A percentile compares a stretch with the other conserved stretches of the same genome.
These are phyloP conservation scores for Halocaridina rubra DNA, from an alignment of 2,888 invertebrate species.

Conservation along the genomic window DNA sequence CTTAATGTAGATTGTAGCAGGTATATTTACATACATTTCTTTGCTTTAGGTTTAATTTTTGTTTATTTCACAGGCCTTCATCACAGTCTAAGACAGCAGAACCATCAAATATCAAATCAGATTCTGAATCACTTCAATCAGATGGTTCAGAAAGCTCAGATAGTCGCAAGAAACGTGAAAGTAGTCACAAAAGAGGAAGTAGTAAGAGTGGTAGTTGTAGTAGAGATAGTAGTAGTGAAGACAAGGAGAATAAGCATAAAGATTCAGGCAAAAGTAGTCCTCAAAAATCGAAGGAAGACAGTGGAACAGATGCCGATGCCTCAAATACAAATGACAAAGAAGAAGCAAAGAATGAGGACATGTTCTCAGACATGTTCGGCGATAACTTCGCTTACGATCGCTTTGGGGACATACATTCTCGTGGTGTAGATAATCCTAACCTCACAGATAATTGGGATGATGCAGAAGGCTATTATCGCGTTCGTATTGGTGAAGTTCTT, in stretches of 20 bases:
- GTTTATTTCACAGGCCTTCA: conserved; percentile 9
- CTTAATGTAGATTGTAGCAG: no score
- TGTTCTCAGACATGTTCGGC: conserved; percentile 62
- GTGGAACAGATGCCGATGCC: not conserved
- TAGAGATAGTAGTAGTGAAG: conserved; percentile 29
- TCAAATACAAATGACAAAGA: not conserved
- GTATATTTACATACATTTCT: no score
- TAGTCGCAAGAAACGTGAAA: conserved; percentile 24
- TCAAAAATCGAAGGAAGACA: not conserved
- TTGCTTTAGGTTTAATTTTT: no score
- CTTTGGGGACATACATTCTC: conserved; percentile 46
- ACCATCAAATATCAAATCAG: conserved; percentile 22
- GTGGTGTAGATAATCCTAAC: conserved; percentile 81
- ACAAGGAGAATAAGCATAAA: conserved; percentile 26
- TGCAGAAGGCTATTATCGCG: conserved; percentile 98
- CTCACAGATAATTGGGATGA: conserved; percentile 99
- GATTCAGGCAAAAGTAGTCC: not conserved
- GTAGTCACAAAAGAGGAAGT: conserved; percentile 16
- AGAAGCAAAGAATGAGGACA: conserved; percentile 45
- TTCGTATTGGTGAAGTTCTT: conserved; percentile 83
- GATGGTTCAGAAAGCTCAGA: conserved; percentile 30
- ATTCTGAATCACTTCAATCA: conserved; percentile 17
- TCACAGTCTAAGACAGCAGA: conserved; percentile 28
- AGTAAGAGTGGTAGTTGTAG: conserved; percentile 35
- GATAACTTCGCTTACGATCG: conserved; percentile 59